Percentiles rank a stretch among this genome's conserved stretches.
phyloP scores from a whole-genome alignment of 2,797 vertebrate genomes.

The Ptychadena robeensis region DNA sequence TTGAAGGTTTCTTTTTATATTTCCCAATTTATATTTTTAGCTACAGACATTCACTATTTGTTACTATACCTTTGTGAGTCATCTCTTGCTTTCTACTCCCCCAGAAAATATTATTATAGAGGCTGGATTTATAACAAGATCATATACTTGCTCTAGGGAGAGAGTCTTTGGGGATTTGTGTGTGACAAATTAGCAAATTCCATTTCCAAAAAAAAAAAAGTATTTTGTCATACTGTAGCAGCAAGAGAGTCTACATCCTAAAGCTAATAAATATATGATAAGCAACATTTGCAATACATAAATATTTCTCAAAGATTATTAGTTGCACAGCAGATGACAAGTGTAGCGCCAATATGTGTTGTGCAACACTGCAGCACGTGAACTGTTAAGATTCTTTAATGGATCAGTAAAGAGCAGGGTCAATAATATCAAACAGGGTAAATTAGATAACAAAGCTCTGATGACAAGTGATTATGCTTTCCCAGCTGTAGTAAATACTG shows the following conservation, averaged over 20 bases:
- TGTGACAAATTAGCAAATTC: slow-evolving; percentile 48
- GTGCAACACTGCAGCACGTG: slow-evolving; percentile 4
- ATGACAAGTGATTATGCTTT: slow-evolving; percentile 56
- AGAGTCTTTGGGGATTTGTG: slow-evolving; percentile 19
- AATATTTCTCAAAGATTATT: slow-evolving; percentile 32
- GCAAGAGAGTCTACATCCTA: slow-evolving; percentile 32
- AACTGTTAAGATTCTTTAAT: slow-evolving; percentile 45
- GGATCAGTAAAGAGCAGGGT: slow-evolving; percentile 48
- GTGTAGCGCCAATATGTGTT: background rate
- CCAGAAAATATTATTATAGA: slow-evolving; percentile 35
- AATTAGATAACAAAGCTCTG: slow-evolving; percentile 58
- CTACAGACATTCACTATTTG: slow-evolving; percentile 23
- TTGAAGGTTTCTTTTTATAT: slow-evolving; percentile 1
- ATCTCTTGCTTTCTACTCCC: slow-evolving; percentile 18
- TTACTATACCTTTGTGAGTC: slow-evolving; percentile 15
- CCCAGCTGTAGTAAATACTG: slow-evolving; percentile 52
- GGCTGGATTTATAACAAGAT: slow-evolving; percentile 38
- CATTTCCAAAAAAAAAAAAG: slow-evolving; percentile 27
- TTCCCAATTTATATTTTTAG: slow-evolving; percentile 9
- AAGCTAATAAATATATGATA: slow-evolving; percentile 56
- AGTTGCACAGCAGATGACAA: slow-evolving; percentile 3
- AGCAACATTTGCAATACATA: slow-evolving; percentile 36
- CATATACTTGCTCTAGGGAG: slow-evolving; percentile 38
- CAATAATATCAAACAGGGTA: slow-evolving; percentile 58
- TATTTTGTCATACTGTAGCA: slow-evolving; percentile 12